Base-by-base conservation (phyloP, 2,797 vertebrate genomes). In the Halcyon smyrnensis region DNA sequence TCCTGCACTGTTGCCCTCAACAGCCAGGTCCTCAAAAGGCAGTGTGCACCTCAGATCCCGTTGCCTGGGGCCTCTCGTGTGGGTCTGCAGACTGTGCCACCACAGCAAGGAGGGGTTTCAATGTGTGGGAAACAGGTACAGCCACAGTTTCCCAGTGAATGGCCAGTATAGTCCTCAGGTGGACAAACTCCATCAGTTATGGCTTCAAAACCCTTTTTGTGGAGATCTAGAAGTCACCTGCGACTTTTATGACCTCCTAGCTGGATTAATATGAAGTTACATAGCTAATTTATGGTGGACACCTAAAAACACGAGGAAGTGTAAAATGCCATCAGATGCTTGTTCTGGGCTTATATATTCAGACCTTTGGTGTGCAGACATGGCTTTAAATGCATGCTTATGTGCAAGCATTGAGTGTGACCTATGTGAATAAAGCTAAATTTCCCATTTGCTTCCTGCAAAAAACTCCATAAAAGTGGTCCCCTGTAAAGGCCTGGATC, bases 321-420 rank as follows among this genome's bases (percentile, higher is more conserved):
- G 5, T 51, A 78, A 65, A 86, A 78, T 59, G 50, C 46, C 46
- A 34, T 39, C 50, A 51, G 75, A 28, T 17, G 19, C 10, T 7
- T 16, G 6, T 84, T 19, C 57, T 78, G 41, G 34, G 21, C 19
- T 83, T 75, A 12, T 18, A 7, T 51, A 7, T 24, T 18, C 37
- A 71, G 30, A 48, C n/a, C 39, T 73, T 73, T 34, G 50, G 21
- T 86, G 85, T 78, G 56, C 1, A 69, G 63, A 36, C 32, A 9
- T 56, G n/a, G 46, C 25, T 89, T 91, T 77, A 73, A 78, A 59
- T 14, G 25, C 2, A 2, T 24, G 41, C 24, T 79, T 65, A 50
- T 0, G 1, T 50, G 27, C 56, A 46, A 51, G 13, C 0, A 0
- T 13, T 62, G 8, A 65, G 13, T 21, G 16, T 60, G 56, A 51